phyloP scores from a whole-genome alignment of 1,140 invertebrate genomes.

The Drosophila murphyi region DNA sequence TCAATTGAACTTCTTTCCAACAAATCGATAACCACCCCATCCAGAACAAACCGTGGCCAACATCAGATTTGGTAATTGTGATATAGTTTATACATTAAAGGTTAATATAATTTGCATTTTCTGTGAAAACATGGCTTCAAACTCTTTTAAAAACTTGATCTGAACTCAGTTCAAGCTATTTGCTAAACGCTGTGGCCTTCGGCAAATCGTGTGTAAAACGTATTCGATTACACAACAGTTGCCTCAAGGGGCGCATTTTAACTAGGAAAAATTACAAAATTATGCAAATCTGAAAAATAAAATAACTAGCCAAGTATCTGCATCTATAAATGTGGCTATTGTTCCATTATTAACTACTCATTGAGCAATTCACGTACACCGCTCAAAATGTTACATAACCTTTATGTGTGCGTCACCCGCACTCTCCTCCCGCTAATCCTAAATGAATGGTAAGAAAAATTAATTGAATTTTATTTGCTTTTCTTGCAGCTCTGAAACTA shows the following conservation, averaged over 20 bases:
- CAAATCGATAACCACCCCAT: slow-evolving; percentile 22
- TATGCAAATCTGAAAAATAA: slow-evolving; percentile 35
- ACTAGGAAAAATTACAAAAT: slow-evolving; percentile 57
- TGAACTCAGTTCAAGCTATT: neutral
- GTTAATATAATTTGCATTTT: slow-evolving; percentile 10
- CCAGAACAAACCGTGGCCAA: slow-evolving; percentile 38
- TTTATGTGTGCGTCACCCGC: slow-evolving; percentile 30
- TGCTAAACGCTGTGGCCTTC: neutral
- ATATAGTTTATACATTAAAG: slow-evolving; percentile 35
- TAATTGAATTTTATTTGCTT: neutral
- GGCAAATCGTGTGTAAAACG: slow-evolving; percentile 20
- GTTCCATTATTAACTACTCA: slow-evolving; percentile 7
- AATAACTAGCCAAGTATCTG: slow-evolving; percentile 1
- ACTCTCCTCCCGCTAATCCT: neutral
- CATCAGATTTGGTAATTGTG: slow-evolving; percentile 46
- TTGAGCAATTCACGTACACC: slow-evolving; percentile 18
- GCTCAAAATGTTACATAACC: slow-evolving; percentile 42
- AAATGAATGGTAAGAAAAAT: slow-evolving; percentile 34
- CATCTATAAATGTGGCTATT: neutral
- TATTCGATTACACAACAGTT: slow-evolving; percentile 71
- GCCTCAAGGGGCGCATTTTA: slow-evolving; percentile 19
- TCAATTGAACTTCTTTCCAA: slow-evolving; percentile 21
- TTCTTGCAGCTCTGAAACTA: slow-evolving; percentile 48
- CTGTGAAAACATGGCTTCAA: neutral
- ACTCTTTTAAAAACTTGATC: neutral